Conservation (phyloP, 2,797 vertebrate genomes). For the Scarus forsteni region DNA sequence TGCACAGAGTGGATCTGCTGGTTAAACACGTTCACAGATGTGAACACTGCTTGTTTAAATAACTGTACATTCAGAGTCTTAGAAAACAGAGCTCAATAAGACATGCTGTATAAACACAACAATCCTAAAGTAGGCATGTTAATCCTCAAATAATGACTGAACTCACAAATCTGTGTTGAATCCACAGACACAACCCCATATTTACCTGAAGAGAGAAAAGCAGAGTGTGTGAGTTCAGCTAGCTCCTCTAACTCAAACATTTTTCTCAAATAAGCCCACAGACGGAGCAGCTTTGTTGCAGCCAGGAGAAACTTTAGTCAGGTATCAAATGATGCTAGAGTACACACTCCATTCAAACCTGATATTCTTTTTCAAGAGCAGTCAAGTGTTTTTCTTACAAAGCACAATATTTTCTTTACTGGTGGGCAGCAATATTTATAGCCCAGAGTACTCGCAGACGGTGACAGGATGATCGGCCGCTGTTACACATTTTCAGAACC, state of each 20-base stretch:
- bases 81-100: slow-evolving; percentile 12
- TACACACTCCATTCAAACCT: slow-evolving; percentile 69
- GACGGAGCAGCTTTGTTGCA: slow-evolving; percentile 36
- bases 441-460: slow-evolving; percentile 37
- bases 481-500: slow-evolving; percentile 14
- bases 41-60: slow-evolving; percentile 1
- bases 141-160: slow-evolving; percentile 48
- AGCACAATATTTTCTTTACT: slow-evolving; percentile 74
- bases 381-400: slow-evolving; percentile 71
- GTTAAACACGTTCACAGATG: slow-evolving; percentile 13
- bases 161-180: slow-evolving; percentile 59
- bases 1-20: too few relatives aligned
- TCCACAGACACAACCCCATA: slow-evolving; percentile 59
- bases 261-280: slow-evolving; percentile 63
- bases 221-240: slow-evolving; percentile 38
- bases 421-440: slow-evolving; percentile 71
- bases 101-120: slow-evolving; percentile 15
- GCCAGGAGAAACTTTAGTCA: slow-evolving; percentile 70
- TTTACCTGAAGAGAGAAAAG: slow-evolving; percentile 46
- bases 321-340: slow-evolving; percentile 70
- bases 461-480: slow-evolving; percentile 39
- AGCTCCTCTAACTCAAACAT: slow-evolving; percentile 65
- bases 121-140: slow-evolving; percentile 19
- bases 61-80: neutral
- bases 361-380: slow-evolving; percentile 61